These are phyloP conservation scores for Azorinus chamasolen DNA, from an alignment of 2,888 invertebrate genomes.

Conservation along the genomic window DNA sequence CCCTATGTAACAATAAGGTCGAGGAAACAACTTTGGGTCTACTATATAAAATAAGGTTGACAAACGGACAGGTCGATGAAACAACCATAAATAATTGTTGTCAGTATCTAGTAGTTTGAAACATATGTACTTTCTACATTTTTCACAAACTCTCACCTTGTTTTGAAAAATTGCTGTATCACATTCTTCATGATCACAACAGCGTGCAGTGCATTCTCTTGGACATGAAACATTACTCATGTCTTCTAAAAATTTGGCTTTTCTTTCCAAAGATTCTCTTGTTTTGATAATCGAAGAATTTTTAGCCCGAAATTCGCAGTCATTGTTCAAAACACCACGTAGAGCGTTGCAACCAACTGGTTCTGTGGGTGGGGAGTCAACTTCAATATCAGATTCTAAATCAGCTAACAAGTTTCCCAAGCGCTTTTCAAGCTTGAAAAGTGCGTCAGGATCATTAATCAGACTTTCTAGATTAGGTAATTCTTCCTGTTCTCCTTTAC, in stretches of 20 bases:
- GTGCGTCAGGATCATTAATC: conserved; percentile 62
- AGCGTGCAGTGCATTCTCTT: conserved; percentile 68
- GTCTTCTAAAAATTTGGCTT: conserved; percentile 71
- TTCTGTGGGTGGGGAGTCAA: background rate
- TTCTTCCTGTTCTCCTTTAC: conserved; percentile 33
- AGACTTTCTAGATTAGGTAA: conserved; percentile 49
- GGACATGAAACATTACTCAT: conserved; percentile 54
- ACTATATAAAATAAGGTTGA: too few relatives aligned
- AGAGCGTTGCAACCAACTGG: conserved; percentile 33
- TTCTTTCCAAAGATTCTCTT: conserved; percentile 67
- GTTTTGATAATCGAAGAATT: conserved; percentile 73
- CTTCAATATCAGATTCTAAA: background rate
- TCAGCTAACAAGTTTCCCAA: conserved; percentile 47
- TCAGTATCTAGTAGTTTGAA: too few relatives aligned
- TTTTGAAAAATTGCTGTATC: conserved; percentile 77
- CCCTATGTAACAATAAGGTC: too few relatives aligned
- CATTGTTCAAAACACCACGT: conserved; percentile 40
- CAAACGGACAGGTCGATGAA: too few relatives aligned
- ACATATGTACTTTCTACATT: too few relatives aligned
- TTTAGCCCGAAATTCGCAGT: conserved; percentile 55
- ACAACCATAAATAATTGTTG: too few relatives aligned
- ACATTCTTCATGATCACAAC: conserved; percentile 73
- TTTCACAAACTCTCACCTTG: conserved; percentile 78
- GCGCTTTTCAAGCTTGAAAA: conserved; percentile 66
- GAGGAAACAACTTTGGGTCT: too few relatives aligned